Evolutionary conservation across 2,797 vertebrate species (phyloP).

Genomic region (Neosilurus hyrtlii): DNA sequence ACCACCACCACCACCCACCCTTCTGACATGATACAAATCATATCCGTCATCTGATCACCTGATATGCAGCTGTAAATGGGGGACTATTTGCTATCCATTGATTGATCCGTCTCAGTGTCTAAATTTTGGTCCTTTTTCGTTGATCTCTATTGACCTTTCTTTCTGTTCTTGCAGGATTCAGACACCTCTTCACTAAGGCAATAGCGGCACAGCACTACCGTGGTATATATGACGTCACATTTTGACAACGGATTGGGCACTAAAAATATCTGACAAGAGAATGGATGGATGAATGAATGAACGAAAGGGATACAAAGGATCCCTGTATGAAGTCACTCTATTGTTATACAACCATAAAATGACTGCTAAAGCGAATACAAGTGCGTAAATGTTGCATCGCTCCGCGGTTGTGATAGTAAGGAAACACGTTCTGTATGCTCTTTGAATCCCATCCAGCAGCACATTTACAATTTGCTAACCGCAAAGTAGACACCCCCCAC

Average conservation of each 20-base stretch:
- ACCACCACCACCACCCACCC: too few species aligned
- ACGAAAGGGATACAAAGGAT: neutral
- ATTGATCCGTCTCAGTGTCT: neutral
- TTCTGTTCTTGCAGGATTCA: neutral
- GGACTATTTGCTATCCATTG: neutral
- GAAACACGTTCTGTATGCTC: neutral
- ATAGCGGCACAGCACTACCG: too few species aligned
- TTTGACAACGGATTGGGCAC: neutral
- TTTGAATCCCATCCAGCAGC: neutral
- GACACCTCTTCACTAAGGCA: neutral
- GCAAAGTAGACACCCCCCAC: neutral
- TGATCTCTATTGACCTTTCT: neutral
- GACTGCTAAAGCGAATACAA: neutral
- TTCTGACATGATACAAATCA: too few species aligned
- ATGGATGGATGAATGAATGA: neutral
- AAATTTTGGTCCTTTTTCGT: too few species aligned
- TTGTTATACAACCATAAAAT: neutral
- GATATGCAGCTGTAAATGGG: neutral
- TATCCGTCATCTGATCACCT: neutral
- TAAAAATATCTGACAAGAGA: neutral
- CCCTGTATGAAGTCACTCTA: neutral
- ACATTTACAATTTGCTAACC: neutral
- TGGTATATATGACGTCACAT: neutral
- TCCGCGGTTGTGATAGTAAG: neutral
- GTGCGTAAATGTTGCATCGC: neutral